These are phyloP conservation scores for Hormaphis cornu DNA, from an alignment of 1,140 invertebrate species.

Conservation along the genomic window DNA sequence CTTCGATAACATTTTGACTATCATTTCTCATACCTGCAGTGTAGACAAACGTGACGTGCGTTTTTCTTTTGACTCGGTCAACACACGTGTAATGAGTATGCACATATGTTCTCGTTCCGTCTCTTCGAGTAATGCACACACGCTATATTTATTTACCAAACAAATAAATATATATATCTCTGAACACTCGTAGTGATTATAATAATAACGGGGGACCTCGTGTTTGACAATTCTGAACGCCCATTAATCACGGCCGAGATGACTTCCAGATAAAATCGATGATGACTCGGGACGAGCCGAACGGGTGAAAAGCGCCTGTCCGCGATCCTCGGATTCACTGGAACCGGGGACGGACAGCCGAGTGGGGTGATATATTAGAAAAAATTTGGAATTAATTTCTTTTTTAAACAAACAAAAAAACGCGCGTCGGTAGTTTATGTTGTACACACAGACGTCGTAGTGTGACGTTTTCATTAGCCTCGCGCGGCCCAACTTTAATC, in stretches of 20 bases:
- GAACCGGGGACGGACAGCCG: too few relatives aligned
- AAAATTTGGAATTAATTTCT: too few relatives aligned
- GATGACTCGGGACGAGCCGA: too few relatives aligned
- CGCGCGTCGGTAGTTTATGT: too few relatives aligned
- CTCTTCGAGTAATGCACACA: not conserved
- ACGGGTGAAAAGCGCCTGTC: not conserved
- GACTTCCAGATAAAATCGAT: not conserved
- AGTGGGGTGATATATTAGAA: too few relatives aligned
- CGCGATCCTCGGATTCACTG: not conserved
- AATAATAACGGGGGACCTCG: not conserved
- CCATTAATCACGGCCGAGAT: slow-evolving; percentile 4
- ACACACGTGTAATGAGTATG: not conserved
- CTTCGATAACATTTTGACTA: not conserved
- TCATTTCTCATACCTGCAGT: not conserved
- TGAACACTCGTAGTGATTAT: slow-evolving; percentile 14
- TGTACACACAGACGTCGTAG: too few relatives aligned
- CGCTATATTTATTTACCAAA: not conserved
- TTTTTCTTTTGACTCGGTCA: not conserved
- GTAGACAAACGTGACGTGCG: not conserved
- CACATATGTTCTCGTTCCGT: not conserved
- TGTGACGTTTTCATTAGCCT: too few relatives aligned
- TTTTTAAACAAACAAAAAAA: too few relatives aligned
- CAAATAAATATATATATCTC: not conserved
- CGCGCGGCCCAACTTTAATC: too few relatives aligned
- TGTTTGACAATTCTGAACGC: not conserved